Evolutionary conservation across 2,888 invertebrate genomes (phyloP).

Genomic region (Eristalis intricaria): DNA sequence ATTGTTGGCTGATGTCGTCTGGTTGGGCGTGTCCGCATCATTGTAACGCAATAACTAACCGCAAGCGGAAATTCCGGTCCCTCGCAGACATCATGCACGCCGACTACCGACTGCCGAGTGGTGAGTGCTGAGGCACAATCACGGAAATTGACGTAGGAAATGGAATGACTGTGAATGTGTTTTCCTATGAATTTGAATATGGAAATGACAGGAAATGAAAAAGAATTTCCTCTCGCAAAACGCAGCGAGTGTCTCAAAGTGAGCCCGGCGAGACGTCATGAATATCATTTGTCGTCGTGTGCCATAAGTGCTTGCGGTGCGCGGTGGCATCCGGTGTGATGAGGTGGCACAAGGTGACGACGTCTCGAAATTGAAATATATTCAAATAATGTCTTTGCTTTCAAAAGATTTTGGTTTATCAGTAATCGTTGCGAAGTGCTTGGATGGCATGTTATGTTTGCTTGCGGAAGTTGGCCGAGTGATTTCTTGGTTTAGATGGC

Average conservation of each 20-base stretch:
- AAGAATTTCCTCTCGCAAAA: conserved; percentile 58
- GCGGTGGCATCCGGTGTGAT: background rate
- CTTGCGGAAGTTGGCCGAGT: background rate
- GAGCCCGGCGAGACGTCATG: conserved; percentile 32
- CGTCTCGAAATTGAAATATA: conserved; percentile 43
- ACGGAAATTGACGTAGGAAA: conserved; percentile 20
- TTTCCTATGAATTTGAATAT: conserved; percentile 68
- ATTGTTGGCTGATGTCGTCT: conserved; percentile 34
- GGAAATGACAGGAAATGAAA: conserved; percentile 72
- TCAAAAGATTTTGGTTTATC: background rate
- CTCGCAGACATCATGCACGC: conserved; percentile 26
- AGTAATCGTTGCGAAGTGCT: conserved; percentile 33
- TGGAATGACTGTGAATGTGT: conserved; percentile 50
- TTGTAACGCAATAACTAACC: conserved; percentile 69
- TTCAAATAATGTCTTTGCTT: conserved; percentile 11
- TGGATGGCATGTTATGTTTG: background rate
- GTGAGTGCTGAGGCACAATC: background rate
- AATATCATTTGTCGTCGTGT: conserved; percentile 64
- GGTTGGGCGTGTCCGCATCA: conserved; percentile 41
- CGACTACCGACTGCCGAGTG: too few species aligned
- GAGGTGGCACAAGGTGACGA: background rate
- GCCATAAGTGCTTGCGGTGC: conserved; percentile 45
- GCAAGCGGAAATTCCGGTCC: conserved; percentile 65
- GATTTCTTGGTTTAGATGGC: background rate
- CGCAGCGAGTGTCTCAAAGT: conserved; percentile 37